Evolutionary conservation across 2,888 invertebrate genomes (phyloP).

Genomic region (Drosophila setosimentum): DNA sequence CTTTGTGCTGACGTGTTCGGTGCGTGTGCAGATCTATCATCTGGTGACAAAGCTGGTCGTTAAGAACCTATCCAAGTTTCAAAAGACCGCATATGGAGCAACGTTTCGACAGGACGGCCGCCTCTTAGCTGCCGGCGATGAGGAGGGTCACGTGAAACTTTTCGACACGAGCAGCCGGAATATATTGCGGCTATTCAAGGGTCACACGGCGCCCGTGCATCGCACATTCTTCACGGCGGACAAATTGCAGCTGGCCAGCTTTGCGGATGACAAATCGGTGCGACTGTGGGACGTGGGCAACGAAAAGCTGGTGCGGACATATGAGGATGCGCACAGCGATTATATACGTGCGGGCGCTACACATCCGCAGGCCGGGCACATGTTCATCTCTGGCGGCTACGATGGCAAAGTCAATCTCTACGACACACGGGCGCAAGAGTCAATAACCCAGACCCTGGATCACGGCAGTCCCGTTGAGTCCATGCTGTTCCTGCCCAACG

Average conservation of each 20-base stretch:
- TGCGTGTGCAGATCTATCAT: conserved; percentile 94
- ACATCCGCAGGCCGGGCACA: conserved; percentile 91
- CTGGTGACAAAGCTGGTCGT: conserved; percentile 93
- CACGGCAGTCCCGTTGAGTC: conserved; percentile 97
- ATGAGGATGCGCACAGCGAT: conserved; percentile 89
- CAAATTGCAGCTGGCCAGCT: conserved; percentile 92
- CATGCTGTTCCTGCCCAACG: conserved; percentile 94
- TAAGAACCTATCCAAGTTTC: conserved; percentile 93
- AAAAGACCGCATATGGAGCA: conserved; percentile 94
- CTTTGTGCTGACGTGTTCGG: conserved; percentile 97
- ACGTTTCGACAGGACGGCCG: conserved; percentile 92
- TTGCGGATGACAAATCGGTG: conserved; percentile 95
- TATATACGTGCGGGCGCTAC: conserved; percentile 94
- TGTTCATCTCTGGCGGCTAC: conserved; percentile 94
- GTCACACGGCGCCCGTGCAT: conserved; percentile 92
- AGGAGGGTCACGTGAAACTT: conserved; percentile 93
- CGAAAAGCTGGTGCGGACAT: conserved; percentile 90
- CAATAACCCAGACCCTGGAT: conserved; percentile 88
- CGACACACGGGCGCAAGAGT: conserved; percentile 91
- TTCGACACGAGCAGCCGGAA: conserved; percentile 95
- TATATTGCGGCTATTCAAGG: conserved; percentile 93
- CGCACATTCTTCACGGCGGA: conserved; percentile 93
- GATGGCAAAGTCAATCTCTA: conserved; percentile 95
- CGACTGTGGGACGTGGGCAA: conserved; percentile 96
- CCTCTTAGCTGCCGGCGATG: conserved; percentile 95